Evolutionary conservation across 2,888 invertebrate genomes (phyloP).

Genomic region (Loripinus fragilis): DNA sequence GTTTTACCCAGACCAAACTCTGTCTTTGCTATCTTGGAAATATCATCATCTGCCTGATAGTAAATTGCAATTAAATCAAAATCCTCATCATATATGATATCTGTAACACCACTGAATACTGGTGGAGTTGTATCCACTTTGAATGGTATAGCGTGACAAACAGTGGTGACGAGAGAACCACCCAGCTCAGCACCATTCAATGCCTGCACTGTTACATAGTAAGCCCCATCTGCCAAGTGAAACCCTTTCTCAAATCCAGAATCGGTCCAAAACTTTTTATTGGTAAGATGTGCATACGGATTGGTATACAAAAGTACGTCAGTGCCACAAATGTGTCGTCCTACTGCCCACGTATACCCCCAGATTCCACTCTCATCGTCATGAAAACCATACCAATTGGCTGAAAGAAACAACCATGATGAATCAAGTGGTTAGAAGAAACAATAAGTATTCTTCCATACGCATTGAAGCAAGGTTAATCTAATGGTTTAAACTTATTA

Average conservation of each 20-base stretch:
- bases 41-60: constrained; percentile 55
- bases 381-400: constrained; percentile 69
- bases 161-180: constrained; percentile 67
- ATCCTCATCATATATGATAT: constrained; percentile 66
- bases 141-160: constrained; percentile 64
- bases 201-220: constrained; percentile 70
- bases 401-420: constrained; percentile 40
- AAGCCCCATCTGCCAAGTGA: constrained; percentile 65
- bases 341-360: constrained; percentile 70
- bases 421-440: too few relatives aligned
- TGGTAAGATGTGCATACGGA: constrained; percentile 62
- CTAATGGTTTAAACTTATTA: too few relatives aligned
- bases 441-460: too few relatives aligned
- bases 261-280: constrained; percentile 67
- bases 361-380: constrained; percentile 70
- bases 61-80: constrained; percentile 64
- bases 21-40: constrained; percentile 54
- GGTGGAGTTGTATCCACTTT: constrained; percentile 67
- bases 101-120: constrained; percentile 52
- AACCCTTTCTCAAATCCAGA: constrained; percentile 58
- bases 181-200: constrained; percentile 62
- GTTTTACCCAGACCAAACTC: constrained; percentile 68
- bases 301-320: constrained; percentile 58
- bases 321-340: constrained; percentile 55
- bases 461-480: too few relatives aligned